A percentile compares a stretch with the other conserved stretches of the same genome.
Evolutionary conservation across 1,140 invertebrate genomes (phyloP).

Genomic region (Aphelinus atriplicis): DNA sequence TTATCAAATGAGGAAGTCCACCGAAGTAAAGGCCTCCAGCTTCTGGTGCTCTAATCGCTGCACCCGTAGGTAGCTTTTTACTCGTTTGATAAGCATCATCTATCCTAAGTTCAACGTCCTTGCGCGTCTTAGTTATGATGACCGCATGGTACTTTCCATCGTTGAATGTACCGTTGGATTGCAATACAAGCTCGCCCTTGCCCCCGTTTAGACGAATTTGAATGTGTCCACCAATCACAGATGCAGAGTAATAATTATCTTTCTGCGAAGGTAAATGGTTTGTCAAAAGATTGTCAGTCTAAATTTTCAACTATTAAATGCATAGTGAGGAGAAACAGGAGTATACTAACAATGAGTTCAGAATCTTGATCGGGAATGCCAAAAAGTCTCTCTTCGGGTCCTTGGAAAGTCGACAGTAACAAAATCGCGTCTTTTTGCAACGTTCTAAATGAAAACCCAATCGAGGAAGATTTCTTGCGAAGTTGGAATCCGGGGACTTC

Average conservation of each 20-base stretch:
- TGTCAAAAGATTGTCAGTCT: not conserved
- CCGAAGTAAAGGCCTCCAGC: conserved; percentile 72
- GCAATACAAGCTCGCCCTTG: conserved; percentile 70
- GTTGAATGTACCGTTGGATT: conserved; percentile 72
- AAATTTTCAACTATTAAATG: not conserved
- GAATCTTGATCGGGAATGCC: conserved; percentile 44
- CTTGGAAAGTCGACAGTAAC: conserved; percentile 76
- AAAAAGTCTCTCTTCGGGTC: conserved; percentile 59
- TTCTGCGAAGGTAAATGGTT: conserved; percentile 47
- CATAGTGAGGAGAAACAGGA: no score
- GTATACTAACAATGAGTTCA: no score
- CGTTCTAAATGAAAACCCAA: conserved; percentile 84
- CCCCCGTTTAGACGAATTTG: conserved; percentile 77
- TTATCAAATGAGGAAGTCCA: conserved; percentile 70
- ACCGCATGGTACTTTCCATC: conserved; percentile 74
- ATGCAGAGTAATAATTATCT: conserved; percentile 75
- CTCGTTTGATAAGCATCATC: conserved; percentile 71
- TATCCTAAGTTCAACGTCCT: conserved; percentile 70
- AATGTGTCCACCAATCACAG: conserved; percentile 72
- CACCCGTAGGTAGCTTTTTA: conserved; percentile 64
- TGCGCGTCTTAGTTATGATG: conserved; percentile 67
- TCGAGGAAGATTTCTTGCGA: conserved; percentile 70
- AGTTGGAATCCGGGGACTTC: conserved; percentile 76
- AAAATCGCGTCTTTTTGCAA: conserved; percentile 76
- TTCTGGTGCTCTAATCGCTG: conserved; percentile 66